Percentiles rank a stretch among this genome's conserved stretches.
These are phyloP conservation scores for Zelostemma sp. DNA, from an alignment of 1,140 invertebrate species.

Conservation along the genomic window DNA sequence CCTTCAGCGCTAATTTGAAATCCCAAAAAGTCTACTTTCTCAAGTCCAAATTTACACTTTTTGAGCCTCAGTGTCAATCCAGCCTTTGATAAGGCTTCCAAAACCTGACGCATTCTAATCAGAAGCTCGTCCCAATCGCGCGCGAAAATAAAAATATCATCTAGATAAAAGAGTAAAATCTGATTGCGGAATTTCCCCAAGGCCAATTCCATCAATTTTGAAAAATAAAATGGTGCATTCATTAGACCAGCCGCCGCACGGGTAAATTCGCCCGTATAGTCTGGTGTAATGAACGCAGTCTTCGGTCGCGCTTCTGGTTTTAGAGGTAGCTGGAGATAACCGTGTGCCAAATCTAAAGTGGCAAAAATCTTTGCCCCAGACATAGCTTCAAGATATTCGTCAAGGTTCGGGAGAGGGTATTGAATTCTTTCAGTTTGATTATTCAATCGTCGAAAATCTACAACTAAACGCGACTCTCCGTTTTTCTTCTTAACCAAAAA, in stretches of 20 bases:
- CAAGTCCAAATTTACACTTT: slow-evolving; percentile 52
- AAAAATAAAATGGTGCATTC: slow-evolving; percentile 5
- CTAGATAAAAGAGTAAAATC: slow-evolving; percentile 20
- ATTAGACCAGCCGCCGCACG: neutral
- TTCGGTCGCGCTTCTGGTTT: slow-evolving; percentile 12
- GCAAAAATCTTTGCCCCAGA: slow-evolving; percentile 12
- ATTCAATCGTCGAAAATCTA: neutral
- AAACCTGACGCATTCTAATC: slow-evolving; percentile 23
- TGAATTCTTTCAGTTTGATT: neutral
- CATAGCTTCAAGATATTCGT: slow-evolving; percentile 15
- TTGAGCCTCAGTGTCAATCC: slow-evolving; percentile 43
- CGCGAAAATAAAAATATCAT: slow-evolving; percentile 47
- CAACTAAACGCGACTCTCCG: neutral
- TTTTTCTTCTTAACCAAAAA: slow-evolving; percentile 15
- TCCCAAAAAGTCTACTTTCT: slow-evolving; percentile 48
- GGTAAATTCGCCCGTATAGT: slow-evolving; percentile 18
- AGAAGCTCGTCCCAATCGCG: slow-evolving; percentile 30
- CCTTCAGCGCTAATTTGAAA: slow-evolving; percentile 42
- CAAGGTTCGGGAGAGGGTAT: slow-evolving; percentile 4
- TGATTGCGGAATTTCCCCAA: neutral
- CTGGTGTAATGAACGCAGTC: slow-evolving; percentile 20
- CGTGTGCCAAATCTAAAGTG: slow-evolving; percentile 26
- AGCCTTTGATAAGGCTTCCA: slow-evolving; percentile 26
- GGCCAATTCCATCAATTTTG: neutral
- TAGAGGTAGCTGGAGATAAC: slow-evolving; percentile 32